Base-by-base conservation (phyloP, 2,888 invertebrate genomes). In the Polietes domitor region DNA sequence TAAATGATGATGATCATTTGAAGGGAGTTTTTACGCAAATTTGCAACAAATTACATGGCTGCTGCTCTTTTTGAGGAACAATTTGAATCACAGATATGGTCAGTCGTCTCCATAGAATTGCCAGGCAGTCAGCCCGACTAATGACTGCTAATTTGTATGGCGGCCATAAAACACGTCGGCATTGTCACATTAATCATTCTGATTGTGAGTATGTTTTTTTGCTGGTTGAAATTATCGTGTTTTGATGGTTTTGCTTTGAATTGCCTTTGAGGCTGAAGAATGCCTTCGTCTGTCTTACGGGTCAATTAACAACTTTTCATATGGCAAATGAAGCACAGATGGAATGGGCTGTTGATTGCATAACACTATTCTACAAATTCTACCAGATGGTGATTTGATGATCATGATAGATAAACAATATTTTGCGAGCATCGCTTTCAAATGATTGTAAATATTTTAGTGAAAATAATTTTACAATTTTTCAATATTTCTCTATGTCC, bases 121-220 rank as follows among this genome's bases (percentile, higher is more conserved):
- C 2, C n/a, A n/a, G n/a, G n/a, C n/a, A n/a, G n/a, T n/a, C n/a
- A n/a, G 53, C 12, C 9, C 7, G 21, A 1, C 24, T 53, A 58
- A 24, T 83, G 70, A n/a, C 15, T 70, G 68, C 15, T 63, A 77
- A 80, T 63, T 74, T 80, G 77, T 80, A 80, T 83, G 77, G 71
- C 24, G 63, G 50, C 71, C 43, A 83, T 83, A 73, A 80, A 83
- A 74, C 70, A 83, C 70, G 63, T 41, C 61, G 47, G 47, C 15
- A 24, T 73, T 83, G 50, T 17, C 28, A 28, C 41, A 72, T n/a
- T 53, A 68, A 79, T 79, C 65, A 47, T 37, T 26, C 50, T 7
- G 72, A 26, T 79, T 53, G 5, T 50, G 5, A 50, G n/a, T n/a
- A n/a, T n/a, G n/a, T 15, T 24, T 12, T 58, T 58, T 58, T 24